Conservation (phyloP, 2,888 invertebrate species). For the Mythimna vitellina region DNA sequence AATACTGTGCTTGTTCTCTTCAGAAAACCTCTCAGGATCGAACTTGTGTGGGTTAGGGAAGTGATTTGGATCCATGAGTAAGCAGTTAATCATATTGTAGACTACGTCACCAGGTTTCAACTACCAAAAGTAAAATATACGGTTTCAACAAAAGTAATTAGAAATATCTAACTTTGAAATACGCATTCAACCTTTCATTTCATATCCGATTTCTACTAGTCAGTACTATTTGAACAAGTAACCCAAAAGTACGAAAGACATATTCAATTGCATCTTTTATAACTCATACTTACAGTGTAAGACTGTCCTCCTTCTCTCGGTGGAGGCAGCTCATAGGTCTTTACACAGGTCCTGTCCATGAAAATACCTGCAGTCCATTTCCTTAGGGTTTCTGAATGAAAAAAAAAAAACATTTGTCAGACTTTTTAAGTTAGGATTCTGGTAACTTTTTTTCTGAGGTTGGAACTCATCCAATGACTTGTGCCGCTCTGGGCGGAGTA, state of each 20-base stretch:
- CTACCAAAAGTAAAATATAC: slow-evolving; percentile 34
- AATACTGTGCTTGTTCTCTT: slow-evolving; percentile 83
- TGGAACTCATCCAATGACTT: too few relatives aligned
- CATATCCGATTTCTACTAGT: too few relatives aligned
- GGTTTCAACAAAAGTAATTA: not conserved
- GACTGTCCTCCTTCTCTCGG: slow-evolving; percentile 78
- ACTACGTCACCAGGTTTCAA: slow-evolving; percentile 57
- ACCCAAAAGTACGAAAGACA: too few relatives aligned
- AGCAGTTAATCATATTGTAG: slow-evolving; percentile 55
- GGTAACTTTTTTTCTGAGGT: not conserved
- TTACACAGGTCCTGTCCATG: slow-evolving; percentile 87
- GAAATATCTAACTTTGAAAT: not conserved
- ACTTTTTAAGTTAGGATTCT: not conserved
- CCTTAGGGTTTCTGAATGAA: slow-evolving; percentile 82
- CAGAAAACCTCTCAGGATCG: slow-evolving; percentile 85
- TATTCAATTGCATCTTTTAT: too few relatives aligned
- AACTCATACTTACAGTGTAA: slow-evolving; percentile 68
- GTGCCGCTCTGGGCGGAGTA: too few relatives aligned
- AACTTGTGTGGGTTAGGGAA: slow-evolving; percentile 77
- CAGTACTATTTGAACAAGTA: too few relatives aligned
- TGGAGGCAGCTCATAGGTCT: slow-evolving; percentile 84
- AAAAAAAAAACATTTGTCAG: not conserved
- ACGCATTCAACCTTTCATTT: too few relatives aligned
- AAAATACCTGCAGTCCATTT: slow-evolving; percentile 86
- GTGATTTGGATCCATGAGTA: slow-evolving; percentile 70